These are phyloP conservation scores for Chiloscyllium plagiosum DNA, from an alignment of 2,113 vertebrate genomes.

Conservation along the genomic window DNA sequence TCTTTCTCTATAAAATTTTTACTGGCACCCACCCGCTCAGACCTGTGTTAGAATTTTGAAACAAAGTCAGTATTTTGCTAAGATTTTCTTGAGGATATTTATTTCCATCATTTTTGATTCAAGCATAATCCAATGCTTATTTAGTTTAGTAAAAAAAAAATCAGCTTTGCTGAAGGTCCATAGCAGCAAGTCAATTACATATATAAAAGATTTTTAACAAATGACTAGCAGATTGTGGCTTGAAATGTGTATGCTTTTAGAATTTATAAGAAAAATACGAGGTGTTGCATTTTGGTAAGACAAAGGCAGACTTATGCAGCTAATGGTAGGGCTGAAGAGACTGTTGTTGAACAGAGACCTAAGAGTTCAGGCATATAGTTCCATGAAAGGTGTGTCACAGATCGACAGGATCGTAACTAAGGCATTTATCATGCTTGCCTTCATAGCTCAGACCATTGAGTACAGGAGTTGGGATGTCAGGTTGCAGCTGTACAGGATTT, in stretches of 20 bases:
- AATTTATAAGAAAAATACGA: background rate
- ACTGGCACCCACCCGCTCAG: background rate
- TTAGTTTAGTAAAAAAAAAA: background rate
- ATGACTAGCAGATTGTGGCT: background rate
- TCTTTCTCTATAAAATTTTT: background rate
- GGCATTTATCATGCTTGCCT: too few relatives aligned
- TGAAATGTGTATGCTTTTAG: background rate
- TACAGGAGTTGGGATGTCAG: too few relatives aligned
- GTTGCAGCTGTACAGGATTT: too few relatives aligned
- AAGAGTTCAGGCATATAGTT: too few relatives aligned
- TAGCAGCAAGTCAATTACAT: background rate
- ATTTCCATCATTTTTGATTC: background rate
- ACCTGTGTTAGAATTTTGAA: background rate
- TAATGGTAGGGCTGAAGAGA: too few relatives aligned
- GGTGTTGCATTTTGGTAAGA: too few relatives aligned
- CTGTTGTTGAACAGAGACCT: too few relatives aligned
- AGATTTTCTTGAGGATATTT: background rate
- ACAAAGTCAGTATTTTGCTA: background rate
- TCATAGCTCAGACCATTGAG: too few relatives aligned
- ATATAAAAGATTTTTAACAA: background rate
- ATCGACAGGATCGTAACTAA: too few relatives aligned
- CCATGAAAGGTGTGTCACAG: too few relatives aligned
- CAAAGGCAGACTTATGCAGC: too few relatives aligned
- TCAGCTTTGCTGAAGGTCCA: background rate
- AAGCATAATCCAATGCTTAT: background rate